These are phyloP conservation scores for Laticauda laticaudata DNA, from an alignment of 2,113 vertebrate species.

Conservation along the genomic window DNA sequence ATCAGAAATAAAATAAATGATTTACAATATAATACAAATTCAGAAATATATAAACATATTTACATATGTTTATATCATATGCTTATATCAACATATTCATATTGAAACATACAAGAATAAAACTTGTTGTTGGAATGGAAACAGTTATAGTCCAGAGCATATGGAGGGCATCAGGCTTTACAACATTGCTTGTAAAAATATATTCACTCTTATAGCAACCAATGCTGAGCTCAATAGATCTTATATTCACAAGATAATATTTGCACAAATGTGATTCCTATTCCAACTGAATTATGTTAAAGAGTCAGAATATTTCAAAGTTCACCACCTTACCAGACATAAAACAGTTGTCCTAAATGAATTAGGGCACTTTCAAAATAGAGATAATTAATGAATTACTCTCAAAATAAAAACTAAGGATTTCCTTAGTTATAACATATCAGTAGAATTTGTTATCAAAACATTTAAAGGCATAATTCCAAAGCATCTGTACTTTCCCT, in stretches of 20 bases:
- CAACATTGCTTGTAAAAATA: background rate
- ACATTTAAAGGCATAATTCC: background rate
- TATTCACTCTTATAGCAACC: background rate
- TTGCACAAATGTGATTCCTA: background rate
- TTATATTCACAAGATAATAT: background rate
- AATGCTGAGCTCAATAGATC: background rate
- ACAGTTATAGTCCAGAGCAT: background rate
- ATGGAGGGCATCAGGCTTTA: no score
- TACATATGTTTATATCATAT: no score
- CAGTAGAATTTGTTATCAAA: background rate
- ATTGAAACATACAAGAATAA: background rate
- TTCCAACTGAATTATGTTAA: background rate
- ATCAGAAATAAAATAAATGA: background rate
- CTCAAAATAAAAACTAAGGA: background rate
- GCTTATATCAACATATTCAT: background rate
- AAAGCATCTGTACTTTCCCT: background rate
- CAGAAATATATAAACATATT: background rate
- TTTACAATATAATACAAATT: background rate
- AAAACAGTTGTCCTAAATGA: background rate
- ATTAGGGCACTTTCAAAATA: background rate
- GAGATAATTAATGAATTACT: background rate
- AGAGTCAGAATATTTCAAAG: background rate
- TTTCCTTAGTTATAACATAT: background rate
- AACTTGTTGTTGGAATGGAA: background rate
- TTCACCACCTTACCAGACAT: background rate